Base-by-base conservation (phyloP, 2,113 vertebrate species). In the Verasper variegatus region DNA sequence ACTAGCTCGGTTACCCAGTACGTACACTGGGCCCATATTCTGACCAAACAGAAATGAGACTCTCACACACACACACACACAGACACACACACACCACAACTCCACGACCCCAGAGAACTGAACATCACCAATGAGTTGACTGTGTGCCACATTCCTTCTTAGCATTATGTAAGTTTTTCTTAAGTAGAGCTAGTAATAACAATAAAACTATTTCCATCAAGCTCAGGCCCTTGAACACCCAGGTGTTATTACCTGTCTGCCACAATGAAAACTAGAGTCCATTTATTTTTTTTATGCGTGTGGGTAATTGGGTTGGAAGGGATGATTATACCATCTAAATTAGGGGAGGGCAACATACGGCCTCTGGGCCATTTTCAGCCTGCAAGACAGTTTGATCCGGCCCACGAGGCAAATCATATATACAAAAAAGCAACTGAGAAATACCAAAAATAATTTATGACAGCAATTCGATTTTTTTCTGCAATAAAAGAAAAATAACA, bases 1-100 rank as follows among this genome's bases (percentile, higher is more conserved):
- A 81, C 73, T 74, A 54, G 71, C 51, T 76, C 1, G 54, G 81
- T 90, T 91, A 93, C 91, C 90, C 77, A 73, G 74, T 35, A 76
- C 31, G 21, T 71, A 45, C 85, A 74, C 83, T 76, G 81, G 70
- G 51, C 24, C 42, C 54, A 56, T 64, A 81, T 74, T 79, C 80
- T 73, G 81, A 77, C 81, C 71, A 89, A 92, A 93, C 89, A 79
- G 51, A 21, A 54, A 9, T 1, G 14, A 54, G 51, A 5, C 20
- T n/a, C 51, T 9, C 31, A 51, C 70, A 69, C 52, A 52, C 55
- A 67, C 51, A 52, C 21, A 3, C 18, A 8, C 18, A 8, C 26
- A 51, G 65, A 69, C 47, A 52, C 55, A 67, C 51, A 52, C 35
- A 65, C 74, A 49, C 6, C 60, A 68, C n/a, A 54, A 69, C 37